A percentile compares a stretch with the other conserved stretches of the same genome.
Conservation (phyloP, 1,140 invertebrate genomes). For the Galleria mellonella region DNA sequence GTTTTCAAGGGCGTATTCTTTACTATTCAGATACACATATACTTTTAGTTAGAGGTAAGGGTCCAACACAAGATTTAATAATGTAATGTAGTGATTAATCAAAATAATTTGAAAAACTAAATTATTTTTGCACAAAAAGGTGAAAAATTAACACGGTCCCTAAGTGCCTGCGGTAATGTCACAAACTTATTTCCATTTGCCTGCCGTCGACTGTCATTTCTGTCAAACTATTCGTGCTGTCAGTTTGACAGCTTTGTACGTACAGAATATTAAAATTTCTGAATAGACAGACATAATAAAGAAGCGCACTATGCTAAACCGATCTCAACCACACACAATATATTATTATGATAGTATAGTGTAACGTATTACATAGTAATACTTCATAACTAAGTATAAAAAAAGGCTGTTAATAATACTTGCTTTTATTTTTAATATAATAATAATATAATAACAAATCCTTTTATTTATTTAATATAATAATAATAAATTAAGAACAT, state of each 20-base stretch:
- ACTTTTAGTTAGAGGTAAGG: constrained; percentile 20
- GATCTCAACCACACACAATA: too few species aligned
- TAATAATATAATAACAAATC: too few species aligned
- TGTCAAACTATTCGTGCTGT: constrained; percentile 12
- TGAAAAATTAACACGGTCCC: constrained; percentile 32
- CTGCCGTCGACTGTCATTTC: constrained; percentile 16
- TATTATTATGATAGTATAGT: too few species aligned
- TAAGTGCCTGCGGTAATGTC: constrained; percentile 32
- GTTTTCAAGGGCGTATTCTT: constrained; percentile 63
- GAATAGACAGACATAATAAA: too few species aligned
- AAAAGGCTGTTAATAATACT: too few species aligned
- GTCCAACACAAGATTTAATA: constrained; percentile 12
- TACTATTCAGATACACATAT: constrained; percentile 25
- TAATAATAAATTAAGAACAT: too few species aligned
- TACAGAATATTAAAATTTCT: too few species aligned
- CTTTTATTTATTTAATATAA: too few species aligned
- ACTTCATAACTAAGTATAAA: too few species aligned
- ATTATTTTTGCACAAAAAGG: constrained; percentile 32
- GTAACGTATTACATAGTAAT: too few species aligned
- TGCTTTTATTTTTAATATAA: too few species aligned
- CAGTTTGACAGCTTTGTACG: constrained; percentile 2
- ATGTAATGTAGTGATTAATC: constrained; percentile 14
- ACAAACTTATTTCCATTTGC: constrained; percentile 10
- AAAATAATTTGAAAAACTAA: constrained; percentile 24
- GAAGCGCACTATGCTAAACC: too few species aligned